Base-by-base conservation (phyloP, 2,113 vertebrate genomes). In the Raja brachyura region DNA sequence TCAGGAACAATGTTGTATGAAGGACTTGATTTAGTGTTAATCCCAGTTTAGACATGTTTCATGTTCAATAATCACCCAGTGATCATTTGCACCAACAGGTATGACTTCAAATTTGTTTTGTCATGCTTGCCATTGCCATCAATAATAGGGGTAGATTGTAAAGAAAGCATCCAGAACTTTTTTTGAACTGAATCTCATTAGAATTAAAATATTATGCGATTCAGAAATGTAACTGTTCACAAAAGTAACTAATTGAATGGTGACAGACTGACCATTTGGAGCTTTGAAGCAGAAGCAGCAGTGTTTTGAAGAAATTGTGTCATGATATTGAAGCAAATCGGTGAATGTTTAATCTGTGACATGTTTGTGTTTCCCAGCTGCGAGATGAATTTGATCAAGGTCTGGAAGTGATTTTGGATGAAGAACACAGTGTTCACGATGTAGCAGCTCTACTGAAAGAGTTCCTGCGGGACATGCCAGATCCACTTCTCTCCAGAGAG, bases 381-480 rank as follows among this genome's bases (percentile, higher is more conserved):
- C 95, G 96, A 90, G 96, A 96, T 5, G 95, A 96, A 93, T 97
- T 97, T 95, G 96, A 97, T 77, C 94, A 3, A 78, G 96, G 96
- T 0, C 66, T 95, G 93, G 96, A 97, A 70, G 94, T 98, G 11
- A 94, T 96, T 88, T 94, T 99, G 95, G 97, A 98, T 11, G 97
- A 98, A 39, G 96, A 96, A 77, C 97, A 97, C 54, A 98, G 97
- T 0, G 97, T 98, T 11, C 97, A 99, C 0, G 98, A 99, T 0
- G 97, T 99, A 94, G 98, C 98, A 0, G 97, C 97, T 0, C 95
- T 99, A 93, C 97, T 99, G 81, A 99, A 98, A 93, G 97, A 98
- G 95, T 99, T 99, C 85, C 96, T 99, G 33, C 95, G 96, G 94
- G 97, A 98, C 93, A 97, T 99, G 95, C 97, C 97, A 0, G 97